Evolutionary conservation across 1,140 invertebrate species (phyloP), one percentile per base, ranked within the genome.

Genomic region (Procambarus clarkii): DNA sequence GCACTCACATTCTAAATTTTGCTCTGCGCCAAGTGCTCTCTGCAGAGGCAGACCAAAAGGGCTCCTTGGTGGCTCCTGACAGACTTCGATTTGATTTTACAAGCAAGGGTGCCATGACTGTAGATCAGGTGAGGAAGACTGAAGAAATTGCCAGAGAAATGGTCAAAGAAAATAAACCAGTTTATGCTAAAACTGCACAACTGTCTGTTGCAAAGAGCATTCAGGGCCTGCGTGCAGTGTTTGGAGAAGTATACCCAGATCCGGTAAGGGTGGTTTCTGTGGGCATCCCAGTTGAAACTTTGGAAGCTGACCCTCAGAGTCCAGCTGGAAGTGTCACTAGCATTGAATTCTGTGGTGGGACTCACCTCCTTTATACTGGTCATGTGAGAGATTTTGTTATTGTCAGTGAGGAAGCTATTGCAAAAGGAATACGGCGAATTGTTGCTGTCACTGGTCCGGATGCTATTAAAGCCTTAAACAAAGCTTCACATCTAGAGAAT

Each of bases 321-420:
- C 95, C 96, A 21, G 96, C 95, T 76, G 98, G 97, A 7, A 95
- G 96, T 78, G 95, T 97, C 80, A 99, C 98, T 2, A 99, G 99
- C 45, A 97, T 99, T n/a, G 99, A 99, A 95, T 99, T 99, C 95
- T 99, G 99, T 95, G 99, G 99, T 92, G 99, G 99, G 94, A 99
- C 99, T 8, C 99, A 99, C 96, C 96, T 99, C 77, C 96, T 97
- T 93, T 96, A 97, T 93, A 97, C 98, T 48, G 97, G 97, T 0
- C 98, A 99, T 94, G 97, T 99, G 94, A 98, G 98, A 80, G 96
- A 98, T 93, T 98, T 99, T 95, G 97, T 99, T 0, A 99, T 99
- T 94, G 96, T 98, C 2, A 98, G 97, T 94, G 99, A 99, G 96
- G 99, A 99, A 95, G 99, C 99, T 15, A 99, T 99, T 93, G 98